These are phyloP conservation scores for Halcyon smyrnensis DNA, from an alignment of 2,797 vertebrate species.

Conservation along the genomic window DNA sequence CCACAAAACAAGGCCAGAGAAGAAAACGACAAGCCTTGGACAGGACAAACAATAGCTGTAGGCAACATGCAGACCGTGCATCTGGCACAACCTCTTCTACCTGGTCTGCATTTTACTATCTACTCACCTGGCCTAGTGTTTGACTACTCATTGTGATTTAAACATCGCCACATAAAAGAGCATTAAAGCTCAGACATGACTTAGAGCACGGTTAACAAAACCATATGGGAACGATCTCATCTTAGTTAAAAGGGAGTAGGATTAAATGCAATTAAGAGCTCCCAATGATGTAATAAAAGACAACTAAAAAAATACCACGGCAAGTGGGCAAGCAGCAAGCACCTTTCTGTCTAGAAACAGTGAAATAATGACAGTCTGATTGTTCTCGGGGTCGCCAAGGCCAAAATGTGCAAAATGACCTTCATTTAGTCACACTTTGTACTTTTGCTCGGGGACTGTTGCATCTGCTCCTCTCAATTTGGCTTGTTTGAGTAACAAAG, in stretches of 20 bases:
- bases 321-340: slow-evolving; percentile 29
- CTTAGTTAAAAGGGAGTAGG: slow-evolving; percentile 7
- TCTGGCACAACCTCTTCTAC: neutral
- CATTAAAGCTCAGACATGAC: neutral
- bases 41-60: neutral
- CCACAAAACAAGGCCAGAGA: neutral
- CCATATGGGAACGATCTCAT: slow-evolving; percentile 9
- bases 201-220: neutral
- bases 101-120: neutral
- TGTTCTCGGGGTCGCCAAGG: slow-evolving; percentile 82
- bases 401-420: slow-evolving; percentile 76
- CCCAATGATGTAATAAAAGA: slow-evolving; percentile 49
- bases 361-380: slow-evolving; percentile 45
- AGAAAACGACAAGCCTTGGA: neutral
- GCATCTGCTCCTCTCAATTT: slow-evolving; percentile 86
- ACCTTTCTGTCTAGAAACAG: slow-evolving; percentile 50
- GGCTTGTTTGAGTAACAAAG: slow-evolving; percentile 81
- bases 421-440: slow-evolving; percentile 78
- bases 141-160: neutral
- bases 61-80: neutral
- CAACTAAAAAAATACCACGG: neutral
- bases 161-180: neutral
- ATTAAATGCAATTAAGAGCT: slow-evolving; percentile 54
- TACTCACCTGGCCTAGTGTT: neutral
- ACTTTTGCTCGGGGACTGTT: slow-evolving; percentile 72